Percentiles rank a stretch among this genome's conserved stretches.
Conservation (phyloP, 2,797 vertebrate genomes). For the Cephalopachus bancanus region DNA sequence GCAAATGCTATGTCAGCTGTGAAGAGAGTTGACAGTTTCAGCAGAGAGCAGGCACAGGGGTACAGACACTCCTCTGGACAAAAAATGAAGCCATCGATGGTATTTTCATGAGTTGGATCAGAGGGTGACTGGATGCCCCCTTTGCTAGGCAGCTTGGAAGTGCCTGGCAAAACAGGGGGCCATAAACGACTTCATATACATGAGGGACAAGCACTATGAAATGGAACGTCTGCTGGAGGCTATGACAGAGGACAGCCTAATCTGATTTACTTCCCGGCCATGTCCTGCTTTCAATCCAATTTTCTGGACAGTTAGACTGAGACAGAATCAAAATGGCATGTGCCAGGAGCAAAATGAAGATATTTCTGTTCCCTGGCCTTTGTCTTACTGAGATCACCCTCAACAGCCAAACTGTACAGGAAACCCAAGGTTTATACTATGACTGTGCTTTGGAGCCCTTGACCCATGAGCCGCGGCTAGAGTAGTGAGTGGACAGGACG, state of each 20-base stretch:
- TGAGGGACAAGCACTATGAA: neutral
- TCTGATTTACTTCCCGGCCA: neutral
- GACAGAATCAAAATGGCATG: slow-evolving; percentile 50
- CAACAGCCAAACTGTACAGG: neutral
- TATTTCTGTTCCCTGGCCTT: slow-evolving; percentile 28
- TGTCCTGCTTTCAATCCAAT: slow-evolving; percentile 67
- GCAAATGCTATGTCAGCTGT: rapidly evolving
- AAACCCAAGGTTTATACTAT: neutral
- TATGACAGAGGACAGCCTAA: neutral
- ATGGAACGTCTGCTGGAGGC: neutral
- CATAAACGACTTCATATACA: neutral
- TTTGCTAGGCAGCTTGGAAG: neutral
- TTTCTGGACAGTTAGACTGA: slow-evolving; percentile 61
- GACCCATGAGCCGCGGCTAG: neutral
- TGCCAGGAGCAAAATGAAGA: slow-evolving; percentile 47
- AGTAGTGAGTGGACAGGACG: neutral
- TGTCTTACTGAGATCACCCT: slow-evolving; percentile 12
- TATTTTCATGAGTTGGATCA: neutral
- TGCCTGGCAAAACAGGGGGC: neutral
- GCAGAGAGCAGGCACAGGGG: neutral
- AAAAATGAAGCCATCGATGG: neutral
- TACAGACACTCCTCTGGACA: neutral
- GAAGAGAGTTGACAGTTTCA: neutral
- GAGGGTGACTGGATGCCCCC: neutral
- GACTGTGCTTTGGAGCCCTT: neutral